Evolutionary conservation across 2,888 invertebrate genomes (phyloP).

Genomic region (Chrysotoxum bicinctum): DNA sequence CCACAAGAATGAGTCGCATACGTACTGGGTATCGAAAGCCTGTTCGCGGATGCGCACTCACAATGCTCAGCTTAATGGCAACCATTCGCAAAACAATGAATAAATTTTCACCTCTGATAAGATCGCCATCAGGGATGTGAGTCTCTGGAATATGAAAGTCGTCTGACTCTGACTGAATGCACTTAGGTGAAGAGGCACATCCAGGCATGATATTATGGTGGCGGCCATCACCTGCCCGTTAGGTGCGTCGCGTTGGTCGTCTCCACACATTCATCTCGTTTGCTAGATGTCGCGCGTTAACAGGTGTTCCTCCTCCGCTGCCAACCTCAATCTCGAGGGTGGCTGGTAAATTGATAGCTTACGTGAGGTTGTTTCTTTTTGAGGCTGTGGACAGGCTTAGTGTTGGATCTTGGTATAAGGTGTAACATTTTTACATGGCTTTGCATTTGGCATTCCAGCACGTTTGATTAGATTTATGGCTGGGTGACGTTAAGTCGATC

Average conservation of each 20-base stretch:
- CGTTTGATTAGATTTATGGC: slow-evolving; percentile 37
- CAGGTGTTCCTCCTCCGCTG: slow-evolving; percentile 63
- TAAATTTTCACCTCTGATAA: slow-evolving; percentile 77
- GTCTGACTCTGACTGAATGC: slow-evolving; percentile 5
- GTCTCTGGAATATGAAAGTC: slow-evolving; percentile 32
- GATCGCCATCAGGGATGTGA: slow-evolving; percentile 72
- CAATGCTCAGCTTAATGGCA: slow-evolving; percentile 53
- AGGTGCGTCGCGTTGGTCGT: slow-evolving; percentile 47
- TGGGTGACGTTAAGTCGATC: slow-evolving; percentile 32
- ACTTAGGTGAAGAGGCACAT: background rate
- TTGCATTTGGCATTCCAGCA: slow-evolving; percentile 53
- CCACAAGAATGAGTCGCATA: background rate
- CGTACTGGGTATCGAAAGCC: background rate
- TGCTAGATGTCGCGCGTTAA: slow-evolving; percentile 57
- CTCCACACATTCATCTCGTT: slow-evolving; percentile 36
- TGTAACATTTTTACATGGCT: slow-evolving; percentile 45
- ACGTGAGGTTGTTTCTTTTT: background rate
- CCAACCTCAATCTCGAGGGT: slow-evolving; percentile 10
- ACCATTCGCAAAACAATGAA: slow-evolving; percentile 74
- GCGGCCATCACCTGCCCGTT: slow-evolving; percentile 61
- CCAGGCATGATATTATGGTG: background rate
- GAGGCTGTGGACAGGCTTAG: background rate
- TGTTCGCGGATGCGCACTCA: background rate
- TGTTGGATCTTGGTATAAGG: background rate
- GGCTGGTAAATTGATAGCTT: slow-evolving; percentile 44